Base-by-base conservation (phyloP, 2,797 vertebrate genomes). In the Capromys pilorides region DNA sequence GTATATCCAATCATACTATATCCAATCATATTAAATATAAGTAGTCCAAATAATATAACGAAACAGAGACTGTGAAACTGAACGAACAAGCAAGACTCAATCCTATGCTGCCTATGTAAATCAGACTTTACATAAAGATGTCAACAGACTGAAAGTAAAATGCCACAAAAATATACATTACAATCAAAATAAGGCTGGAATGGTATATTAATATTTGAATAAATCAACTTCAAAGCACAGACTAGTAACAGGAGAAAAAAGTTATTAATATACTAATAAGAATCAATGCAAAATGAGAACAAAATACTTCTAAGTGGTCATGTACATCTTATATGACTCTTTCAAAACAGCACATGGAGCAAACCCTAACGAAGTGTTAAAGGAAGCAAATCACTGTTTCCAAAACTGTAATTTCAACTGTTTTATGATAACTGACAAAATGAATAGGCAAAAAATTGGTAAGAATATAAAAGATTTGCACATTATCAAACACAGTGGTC, bases 11-110 rank as follows among this genome's bases (percentile, higher is more conserved):
- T n/a, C n/a, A n/a, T n/a, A n/a, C 51, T 41, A 86, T 62, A n/a
- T 71, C 36, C 33, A 67, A 79, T 91, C 31, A 61, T 21, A 88
- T n/a, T 69, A 88, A 91, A 84, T 84, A 8, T 75, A 84, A 91
- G 84, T 13, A 31, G 26, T n/a, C 73, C 57, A 84, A 93, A 88
- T 73, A 85, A 7, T 73, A 12, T 9, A 31, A 91, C 33, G 41
- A 84, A 88, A 36, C 22, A 88, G 22, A 78, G 0, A 26, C 11
- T 83, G 4, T 59, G 41, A 92, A 31, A 61, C 4, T 88, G 6
- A 85, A 84, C 71, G 22, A 79, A 88, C 13, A 73, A 88, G 39
- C 28, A 91, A 41, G 31, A 78, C 3, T n/a, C 31, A 67, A 92
- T 31, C 57, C 51, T 66, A 88, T 75, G 73, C 9, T 61, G 9